phyloP scores from a whole-genome alignment of 2,113 vertebrate species.

The Peromyscus leucopus region DNA sequence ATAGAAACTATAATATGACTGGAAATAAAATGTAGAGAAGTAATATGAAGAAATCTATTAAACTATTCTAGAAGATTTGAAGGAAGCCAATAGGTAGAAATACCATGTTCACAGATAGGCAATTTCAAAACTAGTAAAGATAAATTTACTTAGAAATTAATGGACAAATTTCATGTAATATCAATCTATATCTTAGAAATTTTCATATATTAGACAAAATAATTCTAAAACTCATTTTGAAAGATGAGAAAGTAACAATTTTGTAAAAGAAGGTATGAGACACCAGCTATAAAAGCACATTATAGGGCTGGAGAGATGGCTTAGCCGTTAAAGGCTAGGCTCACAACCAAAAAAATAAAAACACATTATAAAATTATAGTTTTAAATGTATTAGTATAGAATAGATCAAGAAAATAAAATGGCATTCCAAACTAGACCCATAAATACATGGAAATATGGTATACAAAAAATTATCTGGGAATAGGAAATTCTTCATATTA shows the following conservation, averaged over 20 bases:
- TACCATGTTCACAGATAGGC: not conserved
- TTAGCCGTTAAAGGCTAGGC: no score
- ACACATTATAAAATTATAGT: not conserved
- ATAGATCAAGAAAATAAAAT: not conserved
- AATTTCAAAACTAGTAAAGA: slow-evolving; percentile 36
- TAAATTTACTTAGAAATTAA: not conserved
- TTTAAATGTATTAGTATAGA: not conserved
- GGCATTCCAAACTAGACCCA: not conserved
- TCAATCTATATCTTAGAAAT: not conserved
- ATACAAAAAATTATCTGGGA: not conserved
- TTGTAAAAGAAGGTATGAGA: not conserved
- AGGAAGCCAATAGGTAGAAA: slow-evolving; percentile 14
- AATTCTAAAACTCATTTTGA: slow-evolving; percentile 48
- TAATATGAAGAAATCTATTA: slow-evolving; percentile 1
- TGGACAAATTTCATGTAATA: slow-evolving; percentile 12
- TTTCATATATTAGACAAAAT: not conserved
- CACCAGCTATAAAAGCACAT: not conserved
- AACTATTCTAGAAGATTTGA: not conserved
- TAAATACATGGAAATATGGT: not conserved
- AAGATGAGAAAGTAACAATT: not conserved
- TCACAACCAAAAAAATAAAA: no score
- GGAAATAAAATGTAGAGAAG: not conserved
- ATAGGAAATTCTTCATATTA: not conserved
- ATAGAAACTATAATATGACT: not conserved
- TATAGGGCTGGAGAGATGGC: not conserved